Conservation (phyloP, 2,888 invertebrate species). For the Mesochorus sp. region DNA sequence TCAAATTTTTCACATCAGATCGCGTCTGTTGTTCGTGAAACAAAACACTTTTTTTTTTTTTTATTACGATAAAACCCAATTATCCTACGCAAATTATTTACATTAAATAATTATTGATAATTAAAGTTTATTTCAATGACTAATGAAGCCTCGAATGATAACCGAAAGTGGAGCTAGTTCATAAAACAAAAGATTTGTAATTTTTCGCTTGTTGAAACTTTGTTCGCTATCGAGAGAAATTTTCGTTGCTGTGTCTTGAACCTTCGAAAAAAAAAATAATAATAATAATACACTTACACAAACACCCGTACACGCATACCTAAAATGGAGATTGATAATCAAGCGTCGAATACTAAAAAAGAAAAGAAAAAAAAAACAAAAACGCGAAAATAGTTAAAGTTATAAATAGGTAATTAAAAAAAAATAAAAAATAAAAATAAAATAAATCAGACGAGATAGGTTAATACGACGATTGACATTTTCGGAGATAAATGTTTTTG, state of each 20-base stretch:
- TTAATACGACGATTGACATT: constrained; percentile 16
- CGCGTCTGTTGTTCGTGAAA: too few species aligned
- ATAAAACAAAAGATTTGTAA: too few species aligned
- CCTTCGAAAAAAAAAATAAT: background rate
- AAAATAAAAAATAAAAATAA: background rate
- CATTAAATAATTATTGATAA: too few species aligned
- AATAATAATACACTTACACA: constrained; percentile 1
- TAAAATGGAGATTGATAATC: constrained; percentile 26
- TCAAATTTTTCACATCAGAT: too few species aligned
- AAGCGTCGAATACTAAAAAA: constrained; percentile 31
- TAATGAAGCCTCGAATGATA: too few species aligned
- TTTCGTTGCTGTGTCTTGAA: background rate
- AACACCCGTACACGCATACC: constrained; percentile 4
- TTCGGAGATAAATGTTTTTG: background rate
- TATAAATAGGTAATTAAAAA: constrained; percentile 12
- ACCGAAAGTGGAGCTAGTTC: background rate
- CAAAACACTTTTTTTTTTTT: too few species aligned
- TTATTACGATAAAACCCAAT: too few species aligned
- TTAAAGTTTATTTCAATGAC: too few species aligned
- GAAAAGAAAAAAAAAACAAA: constrained; percentile 11
- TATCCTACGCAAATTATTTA: too few species aligned
- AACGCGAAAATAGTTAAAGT: constrained; percentile 18
- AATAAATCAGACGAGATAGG: constrained; percentile 1
- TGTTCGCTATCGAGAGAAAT: background rate
- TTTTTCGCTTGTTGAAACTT: background rate